Conservation (phyloP, 2,113 vertebrate species). For the Oncorhynchus nerka region DNA sequence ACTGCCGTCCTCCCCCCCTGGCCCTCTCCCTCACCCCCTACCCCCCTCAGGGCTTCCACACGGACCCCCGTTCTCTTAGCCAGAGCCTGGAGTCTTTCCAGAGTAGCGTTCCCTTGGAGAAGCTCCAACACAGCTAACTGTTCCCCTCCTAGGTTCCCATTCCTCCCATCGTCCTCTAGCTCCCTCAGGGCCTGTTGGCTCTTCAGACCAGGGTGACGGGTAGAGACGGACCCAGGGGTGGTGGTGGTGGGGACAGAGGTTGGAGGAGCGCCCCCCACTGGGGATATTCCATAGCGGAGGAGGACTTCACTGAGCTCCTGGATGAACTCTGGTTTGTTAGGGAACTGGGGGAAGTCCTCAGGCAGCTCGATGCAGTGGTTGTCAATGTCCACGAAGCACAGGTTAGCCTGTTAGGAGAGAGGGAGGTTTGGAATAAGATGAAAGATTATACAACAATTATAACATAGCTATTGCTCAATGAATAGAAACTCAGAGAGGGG, state of each 20-base stretch:
- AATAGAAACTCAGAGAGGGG: background rate
- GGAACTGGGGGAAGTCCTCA: slow-evolving; percentile 91
- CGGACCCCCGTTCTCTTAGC: slow-evolving; percentile 83
- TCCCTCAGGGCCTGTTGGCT: slow-evolving; percentile 76
- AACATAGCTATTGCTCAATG: background rate
- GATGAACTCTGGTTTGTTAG: slow-evolving; percentile 86
- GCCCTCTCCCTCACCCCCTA: slow-evolving; percentile 51
- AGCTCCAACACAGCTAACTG: slow-evolving; percentile 81
- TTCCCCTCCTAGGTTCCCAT: slow-evolving; percentile 80
- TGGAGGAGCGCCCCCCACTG: slow-evolving; percentile 68
- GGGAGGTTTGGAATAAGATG: background rate
- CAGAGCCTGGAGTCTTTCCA: slow-evolving; percentile 85
- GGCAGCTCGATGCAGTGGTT: slow-evolving; percentile 89
- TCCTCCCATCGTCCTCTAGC: slow-evolving; percentile 83
- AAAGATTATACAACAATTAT: too few relatives aligned
- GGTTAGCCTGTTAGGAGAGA: slow-evolving; percentile 79
- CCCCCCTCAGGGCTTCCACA: slow-evolving; percentile 68
- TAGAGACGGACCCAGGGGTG: slow-evolving; percentile 67
- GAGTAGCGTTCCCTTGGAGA: slow-evolving; percentile 82
- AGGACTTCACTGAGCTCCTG: slow-evolving; percentile 87
- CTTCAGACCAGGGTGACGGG: slow-evolving; percentile 71
- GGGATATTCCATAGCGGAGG: slow-evolving; percentile 80
- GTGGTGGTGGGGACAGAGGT: slow-evolving; percentile 73
- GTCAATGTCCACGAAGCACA: slow-evolving; percentile 93
- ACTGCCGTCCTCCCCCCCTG: slow-evolving; percentile 54